Percentiles rank a stretch among this genome's conserved stretches.
Conservation (phyloP, 1,140 invertebrate genomes). For the Zaprionus camerounensis region DNA sequence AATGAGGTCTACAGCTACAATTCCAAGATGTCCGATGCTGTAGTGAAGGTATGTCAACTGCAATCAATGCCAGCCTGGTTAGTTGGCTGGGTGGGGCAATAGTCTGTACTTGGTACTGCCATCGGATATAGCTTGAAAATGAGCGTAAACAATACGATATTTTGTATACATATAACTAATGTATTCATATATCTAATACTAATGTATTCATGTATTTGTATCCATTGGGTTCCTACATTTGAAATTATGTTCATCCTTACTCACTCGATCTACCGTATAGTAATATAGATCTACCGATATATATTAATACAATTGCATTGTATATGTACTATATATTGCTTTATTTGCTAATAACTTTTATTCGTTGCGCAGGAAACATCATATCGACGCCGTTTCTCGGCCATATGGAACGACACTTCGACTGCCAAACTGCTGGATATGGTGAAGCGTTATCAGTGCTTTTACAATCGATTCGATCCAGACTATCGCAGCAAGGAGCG, state of each 20-base stretch:
- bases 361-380: slow-evolving; percentile 64
- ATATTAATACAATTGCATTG: not conserved
- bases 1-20: slow-evolving; percentile 80
- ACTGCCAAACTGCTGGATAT: slow-evolving; percentile 70
- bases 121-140: not conserved
- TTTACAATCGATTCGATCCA: slow-evolving; percentile 76
- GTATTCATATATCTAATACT: not conserved
- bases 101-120: slow-evolving; percentile 14
- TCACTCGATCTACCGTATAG: not conserved
- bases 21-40: slow-evolving; percentile 76
- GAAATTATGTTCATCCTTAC: not conserved
- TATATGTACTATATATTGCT: not conserved
- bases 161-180: not conserved
- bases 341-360: not conserved
- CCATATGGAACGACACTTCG: slow-evolving; percentile 80
- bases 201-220: not conserved
- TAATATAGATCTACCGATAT: not conserved
- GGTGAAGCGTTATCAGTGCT: slow-evolving; percentile 76
- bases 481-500: slow-evolving; percentile 81
- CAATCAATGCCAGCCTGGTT: not conserved
- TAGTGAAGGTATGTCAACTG: slow-evolving; percentile 65
- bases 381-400: slow-evolving; percentile 73
- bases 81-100: not conserved
- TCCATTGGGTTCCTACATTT: not conserved
- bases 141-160: slow-evolving; percentile 7